A percentile compares a stretch with the other conserved stretches of the same genome.
phyloP scores from a whole-genome alignment of 2,888 invertebrate species.

The Pogonocherus hispidulus region DNA sequence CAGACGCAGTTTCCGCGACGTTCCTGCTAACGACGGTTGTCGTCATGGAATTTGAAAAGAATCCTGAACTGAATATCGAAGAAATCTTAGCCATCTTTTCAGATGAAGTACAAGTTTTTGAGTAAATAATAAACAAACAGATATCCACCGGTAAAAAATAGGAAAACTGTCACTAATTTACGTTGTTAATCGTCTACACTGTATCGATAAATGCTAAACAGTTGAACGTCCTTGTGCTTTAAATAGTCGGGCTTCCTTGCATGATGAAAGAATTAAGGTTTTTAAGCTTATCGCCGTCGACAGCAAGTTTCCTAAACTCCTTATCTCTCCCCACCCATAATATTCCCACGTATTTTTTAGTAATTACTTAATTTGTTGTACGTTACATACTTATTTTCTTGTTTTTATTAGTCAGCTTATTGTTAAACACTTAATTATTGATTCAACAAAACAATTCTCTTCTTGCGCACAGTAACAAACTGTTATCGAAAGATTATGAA shows the following conservation, averaged over 20 bases:
- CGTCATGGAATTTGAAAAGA: conserved; percentile 21
- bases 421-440: not conserved
- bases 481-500: not conserved
- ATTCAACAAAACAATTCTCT: not conserved
- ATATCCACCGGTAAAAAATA: conserved; percentile 1
- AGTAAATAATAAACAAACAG: not conserved
- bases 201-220: conserved; percentile 26
- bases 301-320: not conserved
- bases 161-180: conserved; percentile 18
- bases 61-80: conserved; percentile 2
- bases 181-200: conserved; percentile 17
- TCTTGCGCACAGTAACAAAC: not conserved
- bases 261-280: conserved; percentile 46
- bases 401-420: not conserved
- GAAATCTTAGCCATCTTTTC: conserved; percentile 1
- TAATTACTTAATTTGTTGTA: not conserved
- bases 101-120: not conserved
- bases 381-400: not conserved
- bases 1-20: not conserved
- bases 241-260: conserved; percentile 40
- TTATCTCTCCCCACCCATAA: not conserved
- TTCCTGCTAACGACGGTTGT: conserved; percentile 9
- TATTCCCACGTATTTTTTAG: not conserved
- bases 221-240: conserved; percentile 38
- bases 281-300: conserved; percentile 23